Evolutionary conservation across 2,797 vertebrate genomes (phyloP).

Genomic region (Lithobates sylvaticus): DNA sequence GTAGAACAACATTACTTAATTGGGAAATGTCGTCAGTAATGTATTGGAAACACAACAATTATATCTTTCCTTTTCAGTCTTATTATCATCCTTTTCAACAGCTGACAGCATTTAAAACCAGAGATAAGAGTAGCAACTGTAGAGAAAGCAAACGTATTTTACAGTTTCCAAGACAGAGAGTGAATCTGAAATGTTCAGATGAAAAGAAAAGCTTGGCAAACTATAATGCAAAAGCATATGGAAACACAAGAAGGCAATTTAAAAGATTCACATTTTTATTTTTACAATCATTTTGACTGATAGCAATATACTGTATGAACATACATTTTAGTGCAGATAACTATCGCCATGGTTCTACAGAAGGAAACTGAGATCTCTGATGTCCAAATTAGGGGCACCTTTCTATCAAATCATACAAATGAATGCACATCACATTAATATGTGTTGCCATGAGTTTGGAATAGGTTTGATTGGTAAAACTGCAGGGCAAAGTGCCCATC

Average conservation of each 20-base stretch:
- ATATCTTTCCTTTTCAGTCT: not conserved
- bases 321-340: too few species aligned
- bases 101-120: not conserved
- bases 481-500: too few species aligned
- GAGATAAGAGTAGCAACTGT: not conserved
- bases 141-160: not conserved
- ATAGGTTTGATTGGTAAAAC: too few species aligned
- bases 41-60: not conserved
- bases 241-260: not conserved
- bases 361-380: too few species aligned
- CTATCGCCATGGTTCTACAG: too few species aligned
- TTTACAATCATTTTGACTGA: too few species aligned
- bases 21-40: not conserved
- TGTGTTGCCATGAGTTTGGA: too few species aligned
- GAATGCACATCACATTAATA: too few species aligned
- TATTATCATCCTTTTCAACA: slow-evolving; percentile 3
- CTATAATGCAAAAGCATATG: not conserved
- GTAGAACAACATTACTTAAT: not conserved
- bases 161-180: not conserved
- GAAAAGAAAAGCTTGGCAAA: not conserved
- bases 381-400: too few species aligned
- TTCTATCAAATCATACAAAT: too few species aligned
- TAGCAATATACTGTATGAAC: too few species aligned
- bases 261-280: too few species aligned
- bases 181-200: not conserved